Percentiles rank a stretch among this genome's conserved stretches.
Evolutionary conservation across 2,797 vertebrate species (phyloP).

Genomic region (Etheostoma perlongum): DNA sequence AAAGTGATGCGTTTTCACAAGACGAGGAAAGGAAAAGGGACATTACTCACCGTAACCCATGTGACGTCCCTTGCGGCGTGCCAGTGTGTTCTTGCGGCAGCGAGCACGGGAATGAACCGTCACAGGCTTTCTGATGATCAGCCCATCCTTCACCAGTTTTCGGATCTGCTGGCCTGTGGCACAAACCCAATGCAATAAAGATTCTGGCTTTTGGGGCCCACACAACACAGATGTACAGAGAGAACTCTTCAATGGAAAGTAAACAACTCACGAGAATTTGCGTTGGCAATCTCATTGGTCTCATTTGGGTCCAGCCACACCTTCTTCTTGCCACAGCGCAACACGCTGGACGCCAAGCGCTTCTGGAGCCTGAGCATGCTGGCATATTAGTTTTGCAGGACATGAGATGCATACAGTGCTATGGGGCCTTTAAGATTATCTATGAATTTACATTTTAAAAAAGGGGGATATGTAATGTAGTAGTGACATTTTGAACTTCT

Average conservation of each 20-base stretch:
- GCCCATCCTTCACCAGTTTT: conserved; percentile 96
- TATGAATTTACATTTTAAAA: not conserved
- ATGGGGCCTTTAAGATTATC: not conserved
- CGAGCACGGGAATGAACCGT: conserved; percentile 95
- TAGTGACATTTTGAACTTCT: not conserved
- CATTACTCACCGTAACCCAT: conserved; percentile 91
- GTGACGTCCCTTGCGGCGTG: conserved; percentile 94
- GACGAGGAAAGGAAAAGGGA: not conserved
- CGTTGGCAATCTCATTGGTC: conserved; percentile 89
- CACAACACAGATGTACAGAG: not conserved
- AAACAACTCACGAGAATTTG: conserved; percentile 84
- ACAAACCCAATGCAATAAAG: not conserved
- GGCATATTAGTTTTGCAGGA: conserved; percentile 10
- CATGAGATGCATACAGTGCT: not conserved
- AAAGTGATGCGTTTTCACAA: not conserved
- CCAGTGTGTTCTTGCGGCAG: conserved; percentile 96
- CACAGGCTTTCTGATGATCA: conserved; percentile 97
- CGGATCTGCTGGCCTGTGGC: conserved; percentile 88
- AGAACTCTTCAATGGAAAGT: fast-evolving
- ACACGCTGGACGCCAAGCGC: conserved; percentile 95
- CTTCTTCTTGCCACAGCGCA: conserved; percentile 98
- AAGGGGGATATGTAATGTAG: not conserved
- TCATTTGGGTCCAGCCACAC: conserved; percentile 98
- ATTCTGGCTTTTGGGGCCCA: conserved; percentile 61
- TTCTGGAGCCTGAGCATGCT: conserved; percentile 98